Evolutionary conservation across 1,140 invertebrate species (phyloP), one percentile per base, ranked within the genome.

Genomic region (Neuroterus valhalla): DNA sequence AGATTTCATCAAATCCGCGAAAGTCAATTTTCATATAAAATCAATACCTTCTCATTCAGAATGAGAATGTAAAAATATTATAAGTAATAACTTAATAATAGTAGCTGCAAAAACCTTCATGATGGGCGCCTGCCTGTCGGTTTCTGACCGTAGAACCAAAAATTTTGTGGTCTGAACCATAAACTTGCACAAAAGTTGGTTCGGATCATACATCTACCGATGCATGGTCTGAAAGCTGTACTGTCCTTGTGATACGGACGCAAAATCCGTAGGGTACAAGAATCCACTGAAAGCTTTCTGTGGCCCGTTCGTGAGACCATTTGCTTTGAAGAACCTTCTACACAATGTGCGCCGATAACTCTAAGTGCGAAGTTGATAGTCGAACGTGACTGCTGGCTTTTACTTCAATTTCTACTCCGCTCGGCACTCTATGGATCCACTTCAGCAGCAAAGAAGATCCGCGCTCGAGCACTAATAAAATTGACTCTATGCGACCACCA

Each of bases 351-450:
- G 10, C 26, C 26, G 55, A 62, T 62, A 62, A 38, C 55, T 62
- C 31, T 62, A 38, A 62, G 55, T 62, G 55, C 55, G 55, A 23
- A 62, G 55, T 62, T 62, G 31, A 62, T 62, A 62, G 55, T 62
- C 55, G 55, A 62, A 62, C 55, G 55, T 62, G 26, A 62, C 55
- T 62, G 55, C 55, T 62, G 4, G 55, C 26, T 62, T 62, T 62
- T 62, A 62, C 55, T 62, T 62, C 21, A 23, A 62, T 23, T 62
- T 62, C 31, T 62, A 31, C 26, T n/a, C 26, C 55, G 23, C n/a
- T 62, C 55, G 14, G 8, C 31, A 14, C 55, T 62, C 4, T 62
- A 62, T 62, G 55, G 19, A 62, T 62, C 55, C 23, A 62, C 55
- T 62, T 31, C 26, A 62, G 55, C 55, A 14, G 31, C 23, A 62